Base-by-base conservation (phyloP, 2,797 vertebrate species). In the Melanotaenia boesemani region DNA sequence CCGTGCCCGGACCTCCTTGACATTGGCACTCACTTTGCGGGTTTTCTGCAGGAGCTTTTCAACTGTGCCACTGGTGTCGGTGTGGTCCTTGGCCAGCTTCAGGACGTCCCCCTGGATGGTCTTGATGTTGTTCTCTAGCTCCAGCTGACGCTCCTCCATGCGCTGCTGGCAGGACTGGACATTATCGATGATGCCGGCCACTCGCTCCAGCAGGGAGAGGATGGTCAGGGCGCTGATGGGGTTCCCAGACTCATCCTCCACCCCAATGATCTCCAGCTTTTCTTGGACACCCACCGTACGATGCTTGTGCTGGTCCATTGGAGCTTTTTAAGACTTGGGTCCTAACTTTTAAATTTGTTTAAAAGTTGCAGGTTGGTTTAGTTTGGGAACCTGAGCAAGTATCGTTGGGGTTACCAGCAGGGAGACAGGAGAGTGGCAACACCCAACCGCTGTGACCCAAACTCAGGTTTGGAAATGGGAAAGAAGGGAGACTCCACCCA, bases 1-100 rank as follows among this genome's bases (percentile, higher is more conserved):
- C 0, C 97, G 95, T 0, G 94, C 86, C 58, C 96, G 95, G 67
- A 99, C 96, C 56, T 99, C 98, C 93, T 97, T 99, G 71, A 99
- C 93, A 11, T 97, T 97, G 81, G 97, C 94, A 76, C 97, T 97
- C 83, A 99, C 96, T 76, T 99, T 99, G 24, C 90, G 93, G 11
- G 97, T 97, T 90, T 98, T 99, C 94, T 97, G 96, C 83, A 99
- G 95, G 54, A 99, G 86, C 92, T 98, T 98, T 85, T 96, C 96
- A 74, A 99, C 95, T 0, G 93, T 95, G 70, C 94, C 93, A 55
- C 95, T 94, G 0, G 97, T 98, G 37, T 96, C 94, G 72, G 89
- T 82, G 10, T 99, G 98, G 74, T 98, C 95, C 80, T 96, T 97
- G 37, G 96, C 94, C 68, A 99, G 95, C 90, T 98, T 98, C 67